These are phyloP conservation scores for Scaptodrosophila lebanonensis DNA, from an alignment of 1,140 invertebrate genomes.

Conservation along the genomic window DNA sequence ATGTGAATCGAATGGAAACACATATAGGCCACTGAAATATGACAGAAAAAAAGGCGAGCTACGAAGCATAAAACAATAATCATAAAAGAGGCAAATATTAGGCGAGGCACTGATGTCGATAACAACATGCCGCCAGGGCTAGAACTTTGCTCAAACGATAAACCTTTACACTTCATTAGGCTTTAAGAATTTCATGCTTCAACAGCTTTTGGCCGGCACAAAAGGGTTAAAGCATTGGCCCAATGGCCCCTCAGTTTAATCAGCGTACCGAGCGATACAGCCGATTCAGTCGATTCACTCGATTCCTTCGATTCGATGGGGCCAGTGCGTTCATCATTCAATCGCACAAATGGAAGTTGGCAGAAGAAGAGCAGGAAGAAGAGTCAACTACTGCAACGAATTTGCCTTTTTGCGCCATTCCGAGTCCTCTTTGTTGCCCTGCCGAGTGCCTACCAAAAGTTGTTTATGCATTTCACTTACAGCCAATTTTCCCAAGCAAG, in stretches of 20 bases:
- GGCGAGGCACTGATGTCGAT: constrained; percentile 7
- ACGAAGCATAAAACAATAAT: constrained; percentile 63
- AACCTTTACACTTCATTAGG: constrained; percentile 73
- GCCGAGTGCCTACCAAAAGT: constrained; percentile 35
- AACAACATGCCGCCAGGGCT: constrained; percentile 6
- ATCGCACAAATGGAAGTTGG: constrained; percentile 38
- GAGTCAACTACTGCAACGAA: constrained; percentile 32
- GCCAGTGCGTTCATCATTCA: constrained; percentile 24
- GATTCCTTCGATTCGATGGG: constrained; percentile 29
- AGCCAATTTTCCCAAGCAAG: constrained; percentile 30
- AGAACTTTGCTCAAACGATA: constrained; percentile 56
- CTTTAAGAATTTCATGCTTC: constrained; percentile 66
- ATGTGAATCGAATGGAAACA: constrained; percentile 42
- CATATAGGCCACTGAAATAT: constrained; percentile 66
- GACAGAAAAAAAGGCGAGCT: constrained; percentile 30
- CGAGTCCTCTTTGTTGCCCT: constrained; percentile 3
- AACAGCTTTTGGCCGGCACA: constrained; percentile 54
- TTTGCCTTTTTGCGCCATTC: constrained; percentile 2
- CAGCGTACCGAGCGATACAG: constrained; percentile 68
- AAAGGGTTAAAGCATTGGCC: constrained; percentile 51
- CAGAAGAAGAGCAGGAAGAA: background rate
- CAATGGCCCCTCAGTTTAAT: constrained; percentile 41
- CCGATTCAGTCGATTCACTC: constrained; percentile 43
- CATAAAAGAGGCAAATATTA: constrained; percentile 43
- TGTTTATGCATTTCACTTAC: constrained; percentile 47